Evolutionary conservation across 2,888 invertebrate genomes (phyloP).

Genomic region (Meandrusa payeni): DNA sequence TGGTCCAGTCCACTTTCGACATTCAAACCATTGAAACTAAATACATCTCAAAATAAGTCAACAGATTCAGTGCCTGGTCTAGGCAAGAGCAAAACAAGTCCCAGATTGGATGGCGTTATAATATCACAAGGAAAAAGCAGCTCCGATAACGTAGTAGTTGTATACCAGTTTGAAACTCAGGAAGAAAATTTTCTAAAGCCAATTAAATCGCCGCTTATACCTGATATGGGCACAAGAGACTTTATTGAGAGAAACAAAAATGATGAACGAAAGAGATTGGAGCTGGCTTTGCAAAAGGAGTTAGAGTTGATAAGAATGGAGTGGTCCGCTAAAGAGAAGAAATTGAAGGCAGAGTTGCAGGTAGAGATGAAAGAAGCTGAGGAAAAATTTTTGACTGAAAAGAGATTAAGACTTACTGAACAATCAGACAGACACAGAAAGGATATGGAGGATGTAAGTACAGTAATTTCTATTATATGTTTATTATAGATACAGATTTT

Average conservation of each 20-base stretch:
- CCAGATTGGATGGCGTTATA: slow-evolving; percentile 67
- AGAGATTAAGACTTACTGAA: slow-evolving; percentile 62
- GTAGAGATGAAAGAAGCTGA: slow-evolving; percentile 75
- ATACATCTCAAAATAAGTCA: slow-evolving; percentile 49
- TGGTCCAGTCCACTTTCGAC: slow-evolving; percentile 61
- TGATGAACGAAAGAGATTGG: slow-evolving; percentile 58
- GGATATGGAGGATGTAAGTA: slow-evolving; percentile 51
- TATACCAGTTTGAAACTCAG: slow-evolving; percentile 69
- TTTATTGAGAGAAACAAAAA: slow-evolving; percentile 65
- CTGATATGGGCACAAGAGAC: slow-evolving; percentile 64
- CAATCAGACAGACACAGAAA: slow-evolving; percentile 65
- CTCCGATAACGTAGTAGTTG: slow-evolving; percentile 69
- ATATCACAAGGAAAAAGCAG: slow-evolving; percentile 70
- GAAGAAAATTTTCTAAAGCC: slow-evolving; percentile 51
- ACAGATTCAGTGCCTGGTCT: slow-evolving; percentile 60
- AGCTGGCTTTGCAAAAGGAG: slow-evolving; percentile 70
- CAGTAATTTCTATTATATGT: neutral
- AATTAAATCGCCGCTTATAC: slow-evolving; percentile 59
- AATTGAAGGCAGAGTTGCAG: slow-evolving; percentile 74
- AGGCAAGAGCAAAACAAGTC: slow-evolving; percentile 56
- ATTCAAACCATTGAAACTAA: slow-evolving; percentile 57
- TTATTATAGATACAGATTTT: no score
- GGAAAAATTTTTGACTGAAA: slow-evolving; percentile 63
- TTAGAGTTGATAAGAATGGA: slow-evolving; percentile 78
- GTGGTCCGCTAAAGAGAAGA: slow-evolving; percentile 78